phyloP scores from a whole-genome alignment of 2,113 vertebrate species.

The Anolis carolinensis region DNA sequence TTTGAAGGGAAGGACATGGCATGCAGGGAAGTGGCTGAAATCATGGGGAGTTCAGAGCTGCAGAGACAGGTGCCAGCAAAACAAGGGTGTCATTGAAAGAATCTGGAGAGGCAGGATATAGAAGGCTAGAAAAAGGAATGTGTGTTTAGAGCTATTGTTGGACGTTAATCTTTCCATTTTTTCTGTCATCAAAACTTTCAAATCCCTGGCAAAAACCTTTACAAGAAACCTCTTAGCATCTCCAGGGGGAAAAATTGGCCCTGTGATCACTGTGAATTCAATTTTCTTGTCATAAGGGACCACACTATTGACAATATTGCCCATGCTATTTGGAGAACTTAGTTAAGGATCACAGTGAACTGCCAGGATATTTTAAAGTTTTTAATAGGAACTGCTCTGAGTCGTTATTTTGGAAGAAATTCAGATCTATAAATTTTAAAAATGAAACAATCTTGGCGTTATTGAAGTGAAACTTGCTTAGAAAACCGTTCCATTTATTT shows the following conservation, averaged over 20 bases:
- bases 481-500: background rate
- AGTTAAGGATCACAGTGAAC: background rate
- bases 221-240: too few species aligned
- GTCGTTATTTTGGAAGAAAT: slow-evolving; percentile 3
- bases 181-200: background rate
- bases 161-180: background rate
- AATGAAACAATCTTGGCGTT: background rate
- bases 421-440: slow-evolving; percentile 1
- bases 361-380: background rate
- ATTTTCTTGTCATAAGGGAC: background rate
- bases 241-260: background rate
- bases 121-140: background rate
- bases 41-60: too few species aligned
- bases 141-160: background rate
- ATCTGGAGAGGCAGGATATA: background rate
- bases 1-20: background rate
- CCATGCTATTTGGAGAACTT: background rate
- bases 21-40: background rate
- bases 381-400: background rate
- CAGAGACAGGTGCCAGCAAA: too few species aligned
- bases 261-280: background rate
- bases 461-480: slow-evolving; percentile 9
- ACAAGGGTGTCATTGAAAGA: background rate
- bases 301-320: background rate
- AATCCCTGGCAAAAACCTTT: background rate